A percentile compares a stretch with the other conserved stretches of the same genome.
Conservation (phyloP, 2,797 vertebrate species). For the Danionella dracula region DNA sequence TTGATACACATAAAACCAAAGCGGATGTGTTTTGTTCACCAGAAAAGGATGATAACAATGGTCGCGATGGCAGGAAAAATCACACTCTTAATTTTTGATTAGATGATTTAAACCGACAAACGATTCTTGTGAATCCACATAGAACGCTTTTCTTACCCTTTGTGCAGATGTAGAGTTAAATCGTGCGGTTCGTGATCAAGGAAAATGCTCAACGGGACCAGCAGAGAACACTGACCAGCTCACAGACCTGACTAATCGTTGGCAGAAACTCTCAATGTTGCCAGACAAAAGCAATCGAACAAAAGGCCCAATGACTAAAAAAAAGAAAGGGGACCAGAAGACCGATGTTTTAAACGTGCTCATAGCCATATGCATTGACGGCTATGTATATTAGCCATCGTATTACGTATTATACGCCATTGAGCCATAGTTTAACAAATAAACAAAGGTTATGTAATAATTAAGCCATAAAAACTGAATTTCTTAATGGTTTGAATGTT, state of each 20-base stretch:
- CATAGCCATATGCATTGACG: too few species aligned
- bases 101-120: not conserved
- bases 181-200: conserved; percentile 11
- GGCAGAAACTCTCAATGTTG: not conserved
- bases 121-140: not conserved
- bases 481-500: too few species aligned
- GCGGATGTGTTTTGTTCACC: not conserved
- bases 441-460: too few species aligned
- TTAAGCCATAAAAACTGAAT: too few species aligned
- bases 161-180: conserved; percentile 15
- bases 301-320: not conserved
- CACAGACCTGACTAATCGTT: not conserved
- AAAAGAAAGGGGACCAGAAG: not conserved
- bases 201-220: not conserved
- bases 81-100: not conserved
- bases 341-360: too few species aligned
- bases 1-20: not conserved
- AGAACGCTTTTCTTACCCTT: not conserved
- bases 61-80: not conserved
- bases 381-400: too few species aligned
- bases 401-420: too few species aligned
- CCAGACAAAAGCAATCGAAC: not conserved
- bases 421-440: too few species aligned
- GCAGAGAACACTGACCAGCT: not conserved
- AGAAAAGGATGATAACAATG: not conserved